A percentile compares a stretch with the other conserved stretches of the same genome.
Evolutionary conservation across 2,797 vertebrate genomes (phyloP).

Genomic region (Anisognathus igniventris): DNA sequence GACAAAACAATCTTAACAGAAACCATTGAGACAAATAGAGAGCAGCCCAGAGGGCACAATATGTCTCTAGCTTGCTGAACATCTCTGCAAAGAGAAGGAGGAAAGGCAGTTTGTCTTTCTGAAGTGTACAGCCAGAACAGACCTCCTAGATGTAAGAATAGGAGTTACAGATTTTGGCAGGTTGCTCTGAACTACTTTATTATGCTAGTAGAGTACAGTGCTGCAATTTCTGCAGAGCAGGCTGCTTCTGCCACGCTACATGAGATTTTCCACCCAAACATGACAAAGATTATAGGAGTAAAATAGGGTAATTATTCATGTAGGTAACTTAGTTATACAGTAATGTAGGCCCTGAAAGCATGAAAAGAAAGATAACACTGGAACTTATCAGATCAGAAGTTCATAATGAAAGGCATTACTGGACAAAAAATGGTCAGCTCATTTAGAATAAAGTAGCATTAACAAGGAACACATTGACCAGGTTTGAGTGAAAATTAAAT

Average conservation of each 20-base stretch:
- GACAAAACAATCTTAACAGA: background rate
- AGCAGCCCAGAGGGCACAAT: background rate
- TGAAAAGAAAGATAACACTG: background rate
- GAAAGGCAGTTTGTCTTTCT: background rate
- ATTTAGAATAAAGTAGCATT: background rate
- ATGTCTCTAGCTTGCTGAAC: background rate
- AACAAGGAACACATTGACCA: background rate
- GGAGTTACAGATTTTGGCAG: background rate
- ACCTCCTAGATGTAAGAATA: background rate
- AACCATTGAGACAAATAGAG: background rate
- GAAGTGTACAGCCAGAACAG: background rate
- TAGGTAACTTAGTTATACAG: background rate
- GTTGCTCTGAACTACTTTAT: background rate
- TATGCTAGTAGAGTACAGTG: background rate
- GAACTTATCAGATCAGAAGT: background rate
- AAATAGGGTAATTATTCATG: background rate
- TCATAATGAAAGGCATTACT: background rate
- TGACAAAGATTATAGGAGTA: slow-evolving; percentile 16
- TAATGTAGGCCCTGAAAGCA: background rate
- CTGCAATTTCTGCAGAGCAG: background rate
- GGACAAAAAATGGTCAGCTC: background rate
- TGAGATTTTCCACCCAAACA: slow-evolving; percentile 32
- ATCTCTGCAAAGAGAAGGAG: background rate
- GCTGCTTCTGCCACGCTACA: background rate
- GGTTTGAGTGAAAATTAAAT: background rate